Conservation (phyloP, 2,888 invertebrate genomes). For the Elegia similella region DNA sequence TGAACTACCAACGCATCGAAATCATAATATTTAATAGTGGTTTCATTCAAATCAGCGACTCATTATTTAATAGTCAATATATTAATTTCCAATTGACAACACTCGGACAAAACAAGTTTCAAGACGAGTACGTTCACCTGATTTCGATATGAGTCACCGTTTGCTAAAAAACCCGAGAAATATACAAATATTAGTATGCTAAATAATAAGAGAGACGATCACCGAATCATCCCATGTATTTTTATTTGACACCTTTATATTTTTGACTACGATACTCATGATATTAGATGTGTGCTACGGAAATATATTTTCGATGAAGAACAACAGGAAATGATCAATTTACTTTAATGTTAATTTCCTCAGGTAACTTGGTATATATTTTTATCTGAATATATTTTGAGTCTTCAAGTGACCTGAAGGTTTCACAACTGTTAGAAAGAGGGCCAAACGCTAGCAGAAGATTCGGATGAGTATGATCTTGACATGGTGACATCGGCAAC, state of each 20-base stretch:
- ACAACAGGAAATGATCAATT: neutral
- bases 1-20: neutral
- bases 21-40: neutral
- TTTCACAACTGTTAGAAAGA: slow-evolving; percentile 27
- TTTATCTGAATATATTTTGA: no score
- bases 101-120: slow-evolving; percentile 8
- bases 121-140: slow-evolving; percentile 8
- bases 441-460: slow-evolving; percentile 30
- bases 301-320: neutral
- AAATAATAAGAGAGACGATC: neutral
- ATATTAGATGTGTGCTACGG: neutral
- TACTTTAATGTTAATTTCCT: no score
- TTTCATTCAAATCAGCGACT: neutral
- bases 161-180: slow-evolving; percentile 9
- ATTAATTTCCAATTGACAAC: slow-evolving; percentile 4
- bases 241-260: neutral
- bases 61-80: slow-evolving; percentile 1
- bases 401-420: no score
- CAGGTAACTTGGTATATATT: no score
- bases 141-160: slow-evolving; percentile 8
- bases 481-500: slow-evolving; percentile 45
- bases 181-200: neutral
- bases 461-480: slow-evolving; percentile 44
- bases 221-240: neutral
- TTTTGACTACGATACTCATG: neutral